Evolutionary conservation across 2,888 invertebrate genomes (phyloP).

Genomic region (Pseudeuparius sepicola): DNA sequence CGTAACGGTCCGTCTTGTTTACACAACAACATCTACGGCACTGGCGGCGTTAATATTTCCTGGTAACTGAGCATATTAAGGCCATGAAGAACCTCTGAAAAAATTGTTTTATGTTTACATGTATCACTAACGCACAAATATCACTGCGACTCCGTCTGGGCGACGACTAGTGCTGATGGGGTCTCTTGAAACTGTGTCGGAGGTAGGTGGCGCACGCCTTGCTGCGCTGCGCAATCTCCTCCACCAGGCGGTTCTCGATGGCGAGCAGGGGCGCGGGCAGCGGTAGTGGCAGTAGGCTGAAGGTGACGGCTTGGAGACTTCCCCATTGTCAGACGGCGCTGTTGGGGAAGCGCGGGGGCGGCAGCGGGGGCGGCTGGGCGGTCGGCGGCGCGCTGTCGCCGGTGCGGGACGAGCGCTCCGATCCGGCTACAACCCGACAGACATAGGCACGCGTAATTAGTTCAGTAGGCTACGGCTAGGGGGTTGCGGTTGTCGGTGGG

Average conservation of each 20-base stretch:
- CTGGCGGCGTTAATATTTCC: conserved; percentile 26
- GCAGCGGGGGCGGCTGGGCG: conserved; percentile 73
- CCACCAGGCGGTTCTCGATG: conserved; percentile 51
- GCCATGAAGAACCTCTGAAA: conserved; percentile 31
- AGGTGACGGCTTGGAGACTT: conserved; percentile 47
- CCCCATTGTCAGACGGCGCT: conserved; percentile 77
- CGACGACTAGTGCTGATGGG: no score
- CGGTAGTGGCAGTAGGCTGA: conserved; percentile 40
- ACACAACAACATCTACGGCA: conserved; percentile 28
- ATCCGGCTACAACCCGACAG: conserved; percentile 68
- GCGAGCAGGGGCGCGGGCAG: conserved; percentile 39
- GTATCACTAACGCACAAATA: conserved; percentile 20
- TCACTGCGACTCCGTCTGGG: conserved; percentile 15
- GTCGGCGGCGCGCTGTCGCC: conserved; percentile 56
- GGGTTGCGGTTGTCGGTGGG: no score
- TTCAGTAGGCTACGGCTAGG: no score
- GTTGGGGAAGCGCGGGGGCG: conserved; percentile 69
- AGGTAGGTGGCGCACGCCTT: conserved; percentile 62
- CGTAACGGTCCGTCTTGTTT: no score
- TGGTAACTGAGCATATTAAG: conserved; percentile 29
- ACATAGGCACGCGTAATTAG: no score
- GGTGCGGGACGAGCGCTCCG: conserved; percentile 75
- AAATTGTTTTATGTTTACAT: conserved; percentile 16
- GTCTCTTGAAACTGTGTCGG: conserved; percentile 52
- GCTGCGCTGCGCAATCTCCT: conserved; percentile 45